Evolutionary conservation across 1,140 invertebrate species (phyloP).

Genomic region (Drosophila sucinea): DNA sequence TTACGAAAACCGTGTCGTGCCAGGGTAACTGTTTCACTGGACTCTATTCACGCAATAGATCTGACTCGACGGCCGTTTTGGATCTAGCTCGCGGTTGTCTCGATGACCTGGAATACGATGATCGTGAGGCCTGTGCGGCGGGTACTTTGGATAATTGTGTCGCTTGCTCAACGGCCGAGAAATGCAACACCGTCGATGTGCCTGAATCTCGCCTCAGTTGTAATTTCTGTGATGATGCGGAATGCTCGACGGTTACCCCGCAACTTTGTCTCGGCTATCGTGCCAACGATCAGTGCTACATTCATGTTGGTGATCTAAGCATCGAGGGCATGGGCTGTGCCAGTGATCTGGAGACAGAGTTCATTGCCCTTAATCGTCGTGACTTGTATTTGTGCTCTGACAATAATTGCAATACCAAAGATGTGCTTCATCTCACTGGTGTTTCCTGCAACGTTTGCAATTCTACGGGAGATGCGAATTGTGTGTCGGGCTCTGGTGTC

Average conservation of each 20-base stretch:
- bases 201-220: conserved; percentile 63
- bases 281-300: conserved; percentile 65
- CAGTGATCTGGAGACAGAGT: conserved; percentile 48
- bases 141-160: conserved; percentile 52
- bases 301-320: conserved; percentile 48
- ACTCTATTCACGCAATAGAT: conserved; percentile 49
- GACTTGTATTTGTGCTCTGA: conserved; percentile 57
- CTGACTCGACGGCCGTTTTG: conserved; percentile 38
- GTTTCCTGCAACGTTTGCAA: conserved; percentile 42
- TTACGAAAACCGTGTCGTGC: conserved; percentile 43
- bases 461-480: conserved; percentile 18
- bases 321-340: conserved; percentile 65
- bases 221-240: conserved; percentile 50
- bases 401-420: conserved; percentile 66
- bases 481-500: rapidly evolving
- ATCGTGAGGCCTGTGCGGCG: conserved; percentile 48
- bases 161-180: conserved; percentile 38
- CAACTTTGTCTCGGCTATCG: conserved; percentile 54
- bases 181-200: conserved; percentile 55
- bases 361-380: conserved; percentile 39
- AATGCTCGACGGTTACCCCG: conserved; percentile 21
- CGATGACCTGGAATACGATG: conserved; percentile 67
- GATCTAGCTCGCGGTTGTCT: conserved; percentile 67
- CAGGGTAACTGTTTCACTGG: conserved; percentile 68
- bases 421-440: conserved; percentile 26